Evolutionary conservation across 2,113 vertebrate species (phyloP).

Genomic region (Tachuris rubrigastra): DNA sequence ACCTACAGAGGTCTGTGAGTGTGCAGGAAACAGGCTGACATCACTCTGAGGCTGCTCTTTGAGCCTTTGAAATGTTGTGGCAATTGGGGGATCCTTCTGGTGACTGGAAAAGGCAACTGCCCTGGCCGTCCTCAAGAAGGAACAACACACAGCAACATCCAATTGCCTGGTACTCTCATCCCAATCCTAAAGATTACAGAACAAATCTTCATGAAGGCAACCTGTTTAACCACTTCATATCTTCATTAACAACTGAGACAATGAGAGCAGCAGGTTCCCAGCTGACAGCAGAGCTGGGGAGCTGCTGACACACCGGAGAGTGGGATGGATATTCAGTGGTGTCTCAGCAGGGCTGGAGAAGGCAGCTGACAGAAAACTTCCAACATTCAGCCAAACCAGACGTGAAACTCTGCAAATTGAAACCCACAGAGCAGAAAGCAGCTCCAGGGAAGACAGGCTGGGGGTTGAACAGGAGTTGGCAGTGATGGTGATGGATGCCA

Average conservation of each 20-base stretch:
- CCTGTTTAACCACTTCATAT: not conserved
- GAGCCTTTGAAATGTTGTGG: not conserved
- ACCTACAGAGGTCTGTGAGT: not conserved
- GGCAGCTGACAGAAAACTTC: not conserved
- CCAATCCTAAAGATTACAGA: not conserved
- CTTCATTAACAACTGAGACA: not conserved
- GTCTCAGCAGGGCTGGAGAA: not conserved
- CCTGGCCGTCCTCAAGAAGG: not conserved
- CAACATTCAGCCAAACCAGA: not conserved
- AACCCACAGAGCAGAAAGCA: not conserved
- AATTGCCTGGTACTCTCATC: not conserved
- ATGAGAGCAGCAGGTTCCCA: not conserved
- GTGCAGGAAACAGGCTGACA: not conserved
- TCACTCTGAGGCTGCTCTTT: not conserved
- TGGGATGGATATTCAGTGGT: accelerated
- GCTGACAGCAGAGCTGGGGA: not conserved
- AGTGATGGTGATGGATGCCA: accelerated
- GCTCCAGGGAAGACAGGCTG: not conserved
- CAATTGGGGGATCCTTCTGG: not conserved
- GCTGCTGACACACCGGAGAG: not conserved
- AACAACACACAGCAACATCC: not conserved
- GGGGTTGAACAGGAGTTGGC: not conserved
- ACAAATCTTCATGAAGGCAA: not conserved
- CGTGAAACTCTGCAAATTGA: not conserved
- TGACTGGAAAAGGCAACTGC: not conserved